Percentiles rank a stretch among this genome's conserved stretches.
Evolutionary conservation across 2,113 vertebrate species (phyloP).

Genomic region (Alexandromys fortis): DNA sequence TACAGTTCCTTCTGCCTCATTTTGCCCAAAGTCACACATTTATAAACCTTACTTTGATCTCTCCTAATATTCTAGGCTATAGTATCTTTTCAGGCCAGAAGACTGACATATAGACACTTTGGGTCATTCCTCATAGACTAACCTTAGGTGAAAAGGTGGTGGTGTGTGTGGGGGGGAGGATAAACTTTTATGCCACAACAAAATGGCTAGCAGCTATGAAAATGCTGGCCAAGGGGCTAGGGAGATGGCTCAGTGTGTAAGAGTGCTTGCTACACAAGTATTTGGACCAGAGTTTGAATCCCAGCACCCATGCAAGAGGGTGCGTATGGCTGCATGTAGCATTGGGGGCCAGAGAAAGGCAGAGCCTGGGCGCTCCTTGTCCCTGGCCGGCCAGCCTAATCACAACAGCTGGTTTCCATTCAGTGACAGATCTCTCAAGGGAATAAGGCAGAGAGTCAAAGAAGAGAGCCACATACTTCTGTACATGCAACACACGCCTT

Average conservation of each 20-base stretch:
- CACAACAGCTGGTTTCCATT: neutral
- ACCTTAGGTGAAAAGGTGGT: neutral
- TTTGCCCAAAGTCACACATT: constrained; percentile 38
- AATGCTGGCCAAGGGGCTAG: neutral
- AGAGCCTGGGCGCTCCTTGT: neutral
- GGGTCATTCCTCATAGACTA: neutral
- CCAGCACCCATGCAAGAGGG: neutral
- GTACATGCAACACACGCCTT: neutral
- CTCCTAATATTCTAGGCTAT: neutral
- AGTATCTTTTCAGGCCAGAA: constrained; percentile 19
- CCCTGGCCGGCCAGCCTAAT: neutral
- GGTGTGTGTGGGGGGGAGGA: neutral
- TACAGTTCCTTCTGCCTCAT: neutral
- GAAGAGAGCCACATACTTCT: neutral
- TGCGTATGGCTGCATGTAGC: neutral
- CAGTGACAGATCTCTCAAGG: neutral
- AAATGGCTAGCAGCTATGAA: neutral
- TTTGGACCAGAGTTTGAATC: neutral
- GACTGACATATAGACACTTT: neutral
- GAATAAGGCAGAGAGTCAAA: neutral
- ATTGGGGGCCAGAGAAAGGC: neutral
- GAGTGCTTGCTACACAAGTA: neutral
- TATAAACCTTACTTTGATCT: neutral
- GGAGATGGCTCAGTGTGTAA: neutral
- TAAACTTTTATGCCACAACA: neutral